Base-by-base conservation (phyloP, 2,888 invertebrate genomes). In the Eustalomyia histrio region DNA sequence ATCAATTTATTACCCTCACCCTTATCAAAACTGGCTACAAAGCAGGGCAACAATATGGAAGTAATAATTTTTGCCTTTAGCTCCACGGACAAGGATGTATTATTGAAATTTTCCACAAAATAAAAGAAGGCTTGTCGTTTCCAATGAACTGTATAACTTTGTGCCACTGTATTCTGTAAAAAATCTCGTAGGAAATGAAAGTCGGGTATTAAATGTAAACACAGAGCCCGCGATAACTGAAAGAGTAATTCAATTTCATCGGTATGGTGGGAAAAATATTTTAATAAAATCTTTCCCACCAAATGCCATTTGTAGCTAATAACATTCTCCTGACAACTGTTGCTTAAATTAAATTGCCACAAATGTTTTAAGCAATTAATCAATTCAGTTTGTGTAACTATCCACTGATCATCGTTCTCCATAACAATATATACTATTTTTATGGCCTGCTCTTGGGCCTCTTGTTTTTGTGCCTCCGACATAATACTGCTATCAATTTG, bases 51-150 rank as follows among this genome's bases (percentile, higher is more conserved):
- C 57, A 99, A 92, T 69, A 99, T 95, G 86, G 97, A 94, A 87
- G 99, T 98, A 43, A 99, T 92, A 1, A 99, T 90, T 86, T 97
- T 97, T 0, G 98, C 97, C 88, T 98, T 98, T 12, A 98, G 90
- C 80, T 95, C 95, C 88, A 97, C 97, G 0, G 96, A 94, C 92
- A 97, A 94, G 0, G 84, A 82, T 68, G 94, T 93, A 71, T 93
- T 93, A 7, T 94, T 93, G 89, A 98, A 99, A 85, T 97, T 93
- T 79, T 98, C 96, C 8, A 99, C 97, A 91, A 99, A 98, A 86
- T 96, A 94, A 92, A 98, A 97, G 92, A 99, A 99, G 0, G 98
- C 98, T 60, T 94, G 94, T 39, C 99, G 93, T 88, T 99, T 99
- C 99, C 99, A 99, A 80, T 97, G 96, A 0, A 98, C 94, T 0